phyloP scores from a whole-genome alignment of 1,140 invertebrate species.

The Zelostemma sp. region DNA sequence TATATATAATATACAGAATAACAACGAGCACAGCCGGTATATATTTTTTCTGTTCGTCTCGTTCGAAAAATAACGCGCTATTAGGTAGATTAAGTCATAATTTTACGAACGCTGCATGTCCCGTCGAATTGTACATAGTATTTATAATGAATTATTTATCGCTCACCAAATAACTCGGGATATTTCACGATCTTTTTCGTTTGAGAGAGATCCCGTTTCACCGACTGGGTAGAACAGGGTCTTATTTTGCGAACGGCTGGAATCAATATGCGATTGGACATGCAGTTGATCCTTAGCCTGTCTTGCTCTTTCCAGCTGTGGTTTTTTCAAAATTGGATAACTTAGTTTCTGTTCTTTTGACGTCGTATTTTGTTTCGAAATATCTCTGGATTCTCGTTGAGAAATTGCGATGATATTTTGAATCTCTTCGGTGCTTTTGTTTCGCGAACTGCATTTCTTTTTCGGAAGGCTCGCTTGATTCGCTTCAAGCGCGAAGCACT shows the following conservation, averaged over 20 bases:
- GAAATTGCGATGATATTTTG: not conserved
- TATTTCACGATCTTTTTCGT: not conserved
- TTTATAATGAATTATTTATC: constrained; percentile 63
- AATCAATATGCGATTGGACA: constrained; percentile 53
- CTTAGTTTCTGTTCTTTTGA: not conserved
- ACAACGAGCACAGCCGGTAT: constrained; percentile 52
- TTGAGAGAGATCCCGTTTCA: no score
- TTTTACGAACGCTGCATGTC: constrained; percentile 60
- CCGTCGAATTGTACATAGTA: constrained; percentile 69
- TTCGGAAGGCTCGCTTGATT: constrained; percentile 60
- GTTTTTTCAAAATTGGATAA: constrained; percentile 36
- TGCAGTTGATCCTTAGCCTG: constrained; percentile 54
- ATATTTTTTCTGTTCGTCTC: constrained; percentile 50
- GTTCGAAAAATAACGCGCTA: constrained; percentile 49
- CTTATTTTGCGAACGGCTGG: not conserved
- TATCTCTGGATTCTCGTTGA: not conserved
- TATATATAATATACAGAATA: constrained; percentile 28
- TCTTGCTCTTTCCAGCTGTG: no score
- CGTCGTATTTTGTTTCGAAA: not conserved
- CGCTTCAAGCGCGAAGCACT: constrained; percentile 54
- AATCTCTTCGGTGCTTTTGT: not conserved
- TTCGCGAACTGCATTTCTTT: constrained; percentile 13
- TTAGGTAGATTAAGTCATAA: constrained; percentile 56
- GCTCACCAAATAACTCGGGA: constrained; percentile 9
- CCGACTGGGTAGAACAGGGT: not conserved